A percentile compares a stretch with the other conserved stretches of the same genome.
These are phyloP conservation scores for Heliangelus exortis DNA, from an alignment of 2,797 vertebrate genomes.

Conservation along the genomic window DNA sequence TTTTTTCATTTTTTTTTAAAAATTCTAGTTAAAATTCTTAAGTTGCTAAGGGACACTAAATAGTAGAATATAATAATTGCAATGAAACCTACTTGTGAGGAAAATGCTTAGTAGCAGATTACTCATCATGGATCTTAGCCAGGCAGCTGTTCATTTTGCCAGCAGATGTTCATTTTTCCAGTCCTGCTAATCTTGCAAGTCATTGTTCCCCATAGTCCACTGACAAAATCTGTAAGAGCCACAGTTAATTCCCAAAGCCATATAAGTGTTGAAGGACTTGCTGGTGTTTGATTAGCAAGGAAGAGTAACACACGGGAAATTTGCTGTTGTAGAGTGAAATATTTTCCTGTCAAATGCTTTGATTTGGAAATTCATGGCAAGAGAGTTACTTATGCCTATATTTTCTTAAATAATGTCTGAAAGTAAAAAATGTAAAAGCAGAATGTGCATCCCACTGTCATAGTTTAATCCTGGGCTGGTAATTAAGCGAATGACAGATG, in stretches of 20 bases:
- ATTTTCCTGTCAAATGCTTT: background rate
- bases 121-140: background rate
- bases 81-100: background rate
- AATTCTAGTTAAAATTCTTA: background rate
- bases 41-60: background rate
- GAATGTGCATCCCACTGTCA: background rate
- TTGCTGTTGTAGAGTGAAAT: background rate
- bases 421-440: background rate
- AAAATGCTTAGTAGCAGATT: constrained; percentile 6
- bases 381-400: background rate
- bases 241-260: background rate
- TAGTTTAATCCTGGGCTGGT: too few species aligned
- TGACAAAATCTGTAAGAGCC: background rate
- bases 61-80: background rate
- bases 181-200: constrained; percentile 20
- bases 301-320: background rate
- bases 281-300: background rate
- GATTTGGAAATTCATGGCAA: background rate
- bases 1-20: rapidly evolving
- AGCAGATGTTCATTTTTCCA: constrained; percentile 44
- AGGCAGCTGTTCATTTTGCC: constrained; percentile 29
- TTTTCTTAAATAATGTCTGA: background rate
- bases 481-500: too few species aligned
- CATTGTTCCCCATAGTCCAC: background rate
- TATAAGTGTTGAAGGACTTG: background rate